Conservation (phyloP, 2,888 invertebrate genomes). For the Rotaria socialis region DNA sequence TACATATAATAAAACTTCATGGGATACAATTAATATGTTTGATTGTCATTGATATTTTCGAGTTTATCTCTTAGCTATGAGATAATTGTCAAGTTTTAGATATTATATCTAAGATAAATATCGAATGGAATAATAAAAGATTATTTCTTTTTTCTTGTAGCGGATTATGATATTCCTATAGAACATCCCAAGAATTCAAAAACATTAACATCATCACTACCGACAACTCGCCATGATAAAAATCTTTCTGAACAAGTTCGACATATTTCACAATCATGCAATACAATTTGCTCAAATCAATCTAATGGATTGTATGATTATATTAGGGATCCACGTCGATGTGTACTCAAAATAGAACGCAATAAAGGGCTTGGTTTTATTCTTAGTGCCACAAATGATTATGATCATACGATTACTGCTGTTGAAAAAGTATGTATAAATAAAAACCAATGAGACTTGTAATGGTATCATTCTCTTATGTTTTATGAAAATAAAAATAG, state of each 20-base stretch:
- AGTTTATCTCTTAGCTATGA: no score
- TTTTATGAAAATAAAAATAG: background rate
- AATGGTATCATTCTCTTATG: background rate
- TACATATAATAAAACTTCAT: no score
- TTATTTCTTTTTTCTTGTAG: background rate
- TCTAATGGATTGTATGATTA: background rate
- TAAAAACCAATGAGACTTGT: background rate
- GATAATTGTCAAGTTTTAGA: no score
- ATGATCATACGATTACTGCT: conserved; percentile 27
- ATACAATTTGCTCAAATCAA: background rate
- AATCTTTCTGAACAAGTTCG: background rate
- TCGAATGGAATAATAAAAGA: no score
- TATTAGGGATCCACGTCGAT: background rate
- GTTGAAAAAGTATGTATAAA: background rate
- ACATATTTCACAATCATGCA: background rate
- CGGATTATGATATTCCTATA: background rate
- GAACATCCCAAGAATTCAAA: background rate
- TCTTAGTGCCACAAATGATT: background rate
- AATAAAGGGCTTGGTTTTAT: conserved; percentile 30
- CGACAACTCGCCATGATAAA: no score
- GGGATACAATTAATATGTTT: no score
- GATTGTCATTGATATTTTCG: no score
- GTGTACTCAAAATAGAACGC: background rate
- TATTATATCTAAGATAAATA: no score
- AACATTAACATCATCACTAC: background rate